These are phyloP conservation scores for Archilochus colubris DNA, from an alignment of 2,113 vertebrate genomes.

Conservation along the genomic window DNA sequence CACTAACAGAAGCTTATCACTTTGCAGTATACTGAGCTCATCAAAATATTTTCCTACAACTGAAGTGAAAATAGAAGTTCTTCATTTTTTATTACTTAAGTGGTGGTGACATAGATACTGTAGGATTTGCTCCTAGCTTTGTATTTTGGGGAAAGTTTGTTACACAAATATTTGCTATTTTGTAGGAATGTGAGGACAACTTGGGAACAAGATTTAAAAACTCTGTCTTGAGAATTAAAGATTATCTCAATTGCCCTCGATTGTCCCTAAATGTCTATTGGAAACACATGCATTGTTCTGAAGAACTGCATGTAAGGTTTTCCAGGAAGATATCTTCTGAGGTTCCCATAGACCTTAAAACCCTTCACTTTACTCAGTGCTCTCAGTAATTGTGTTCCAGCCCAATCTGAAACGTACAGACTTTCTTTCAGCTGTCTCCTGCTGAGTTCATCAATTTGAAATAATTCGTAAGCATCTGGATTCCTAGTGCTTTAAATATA, in stretches of 20 bases:
- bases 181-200: background rate
- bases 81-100: constrained; percentile 65
- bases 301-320: background rate
- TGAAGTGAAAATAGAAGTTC: constrained; percentile 68
- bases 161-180: constrained; percentile 9
- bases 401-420: background rate
- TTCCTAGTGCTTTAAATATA: constrained; percentile 45
- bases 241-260: background rate
- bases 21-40: constrained; percentile 66
- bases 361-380: background rate
- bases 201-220: background rate
- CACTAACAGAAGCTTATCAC: constrained; percentile 76
- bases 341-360: background rate
- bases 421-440: background rate
- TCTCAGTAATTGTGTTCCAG: background rate
- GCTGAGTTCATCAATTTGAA: background rate
- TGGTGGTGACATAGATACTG: constrained; percentile 55
- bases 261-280: background rate
- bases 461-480: constrained; percentile 21
- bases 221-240: constrained; percentile 12
- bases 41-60: constrained; percentile 80
- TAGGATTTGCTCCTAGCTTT: constrained; percentile 51
- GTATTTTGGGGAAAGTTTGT: constrained; percentile 8
- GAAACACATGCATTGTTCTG: constrained; percentile 6
- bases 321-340: background rate